phyloP scores from a whole-genome alignment of 2,113 vertebrate genomes.

The Phalacrocorax carbo region DNA sequence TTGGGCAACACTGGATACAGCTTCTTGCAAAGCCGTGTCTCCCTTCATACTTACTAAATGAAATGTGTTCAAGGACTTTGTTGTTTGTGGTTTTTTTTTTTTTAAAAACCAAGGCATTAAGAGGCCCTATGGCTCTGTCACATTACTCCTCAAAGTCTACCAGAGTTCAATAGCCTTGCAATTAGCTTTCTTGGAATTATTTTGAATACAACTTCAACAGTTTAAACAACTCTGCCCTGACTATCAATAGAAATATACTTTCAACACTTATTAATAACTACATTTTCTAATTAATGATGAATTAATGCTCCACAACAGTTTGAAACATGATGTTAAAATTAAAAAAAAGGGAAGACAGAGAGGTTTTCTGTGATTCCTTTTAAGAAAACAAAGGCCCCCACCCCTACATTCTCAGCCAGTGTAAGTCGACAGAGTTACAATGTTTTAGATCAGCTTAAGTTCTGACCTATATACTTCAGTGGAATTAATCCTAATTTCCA shows the following conservation, averaged over 20 bases:
- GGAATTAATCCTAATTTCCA: conserved; percentile 49
- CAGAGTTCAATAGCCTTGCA: not conserved
- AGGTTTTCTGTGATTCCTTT: not conserved
- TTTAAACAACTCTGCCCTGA: not conserved
- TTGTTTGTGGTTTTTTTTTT: not conserved
- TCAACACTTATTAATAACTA: not conserved
- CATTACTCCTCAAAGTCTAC: not conserved
- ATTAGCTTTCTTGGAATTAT: not conserved
- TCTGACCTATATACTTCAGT: conserved; percentile 31
- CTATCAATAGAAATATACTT: not conserved
- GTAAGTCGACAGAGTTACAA: not conserved
- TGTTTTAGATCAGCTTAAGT: not conserved
- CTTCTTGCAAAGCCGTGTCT: not conserved
- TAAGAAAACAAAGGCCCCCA: not conserved
- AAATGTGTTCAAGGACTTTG: not conserved
- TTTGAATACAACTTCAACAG: not conserved
- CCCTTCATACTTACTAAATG: not conserved
- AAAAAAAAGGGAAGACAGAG: not conserved
- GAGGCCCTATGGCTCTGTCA: not conserved
- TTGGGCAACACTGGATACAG: not conserved
- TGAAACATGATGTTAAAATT: not conserved
- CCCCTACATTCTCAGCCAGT: not conserved
- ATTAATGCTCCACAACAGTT: not conserved
- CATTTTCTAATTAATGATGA: not conserved
- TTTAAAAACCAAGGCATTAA: not conserved